Percentiles rank a stretch among this genome's conserved stretches.
Evolutionary conservation across 2,797 vertebrate species (phyloP).

Genomic region (Nannoperca australis): DNA sequence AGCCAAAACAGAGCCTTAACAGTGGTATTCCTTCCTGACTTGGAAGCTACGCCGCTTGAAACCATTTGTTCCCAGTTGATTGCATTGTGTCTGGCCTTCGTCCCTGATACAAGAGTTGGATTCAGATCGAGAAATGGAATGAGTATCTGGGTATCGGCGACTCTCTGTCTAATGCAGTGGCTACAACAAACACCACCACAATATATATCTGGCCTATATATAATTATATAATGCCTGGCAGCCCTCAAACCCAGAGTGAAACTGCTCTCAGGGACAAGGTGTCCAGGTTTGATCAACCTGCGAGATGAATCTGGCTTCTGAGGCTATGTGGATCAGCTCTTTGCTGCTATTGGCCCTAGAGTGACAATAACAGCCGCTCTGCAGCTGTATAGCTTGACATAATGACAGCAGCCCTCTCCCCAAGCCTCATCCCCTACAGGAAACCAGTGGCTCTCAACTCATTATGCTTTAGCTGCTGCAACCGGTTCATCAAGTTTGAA

Average conservation of each 20-base stretch:
- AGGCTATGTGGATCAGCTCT: slow-evolving; percentile 31
- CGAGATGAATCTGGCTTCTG: slow-evolving; percentile 15
- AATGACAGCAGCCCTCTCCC: slow-evolving; percentile 50
- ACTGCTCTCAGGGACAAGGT: slow-evolving; percentile 10
- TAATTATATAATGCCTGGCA: neutral
- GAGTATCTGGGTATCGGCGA: neutral
- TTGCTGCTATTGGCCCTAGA: slow-evolving; percentile 36
- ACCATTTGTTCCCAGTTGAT: slow-evolving; percentile 18
- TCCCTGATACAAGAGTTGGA: neutral
- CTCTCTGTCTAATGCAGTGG: neutral
- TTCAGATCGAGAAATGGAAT: neutral
- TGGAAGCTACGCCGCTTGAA: slow-evolving; percentile 29
- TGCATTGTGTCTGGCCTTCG: neutral
- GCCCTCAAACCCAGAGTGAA: neutral
- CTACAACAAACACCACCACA: neutral
- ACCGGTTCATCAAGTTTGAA: slow-evolving; percentile 17
- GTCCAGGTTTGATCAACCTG: slow-evolving; percentile 42
- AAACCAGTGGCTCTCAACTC: slow-evolving; percentile 3
- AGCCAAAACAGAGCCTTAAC: slow-evolving; percentile 44
- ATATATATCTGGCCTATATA: too few species aligned
- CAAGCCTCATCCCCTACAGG: slow-evolving; percentile 17
- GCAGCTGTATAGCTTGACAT: slow-evolving; percentile 44
- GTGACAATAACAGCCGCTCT: slow-evolving; percentile 20
- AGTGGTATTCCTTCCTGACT: slow-evolving; percentile 36
- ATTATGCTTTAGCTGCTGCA: slow-evolving; percentile 27